phyloP scores from a whole-genome alignment of 2,797 vertebrate species.

The Caiman crocodilus region DNA sequence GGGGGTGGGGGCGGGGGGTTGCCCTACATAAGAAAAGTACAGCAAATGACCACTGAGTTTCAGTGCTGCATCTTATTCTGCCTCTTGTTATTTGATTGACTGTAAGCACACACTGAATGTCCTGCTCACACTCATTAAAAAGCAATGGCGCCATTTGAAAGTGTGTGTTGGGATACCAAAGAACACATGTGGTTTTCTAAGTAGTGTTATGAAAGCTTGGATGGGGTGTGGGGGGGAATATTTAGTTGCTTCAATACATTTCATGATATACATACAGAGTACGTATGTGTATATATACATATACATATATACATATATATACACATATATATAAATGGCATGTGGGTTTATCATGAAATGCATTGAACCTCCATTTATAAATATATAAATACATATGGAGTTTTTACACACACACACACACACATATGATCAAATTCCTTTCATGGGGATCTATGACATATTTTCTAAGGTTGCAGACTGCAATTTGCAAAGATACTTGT shows the following conservation, averaged over 20 bases:
- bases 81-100: neutral
- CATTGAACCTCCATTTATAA: neutral
- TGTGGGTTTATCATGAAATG: too few relatives aligned
- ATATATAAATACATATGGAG: neutral
- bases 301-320: too few relatives aligned
- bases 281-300: too few relatives aligned
- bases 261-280: neutral
- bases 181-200: neutral
- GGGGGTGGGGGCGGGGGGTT: neutral
- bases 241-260: neutral
- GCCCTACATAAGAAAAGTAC: neutral
- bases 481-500: conserved; percentile 22
- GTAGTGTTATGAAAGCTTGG: neutral
- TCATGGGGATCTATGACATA: neutral
- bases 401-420: neutral
- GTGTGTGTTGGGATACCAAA: neutral
- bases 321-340: too few relatives aligned
- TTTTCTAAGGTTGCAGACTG: neutral
- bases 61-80: neutral
- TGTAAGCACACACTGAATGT: neutral
- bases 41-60: neutral
- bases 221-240: conserved; percentile 1
- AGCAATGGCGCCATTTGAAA: neutral
- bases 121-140: neutral
- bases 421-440: neutral